These are phyloP conservation scores for Engystomops pustulosus DNA, from an alignment of 2,113 vertebrate species.

Conservation along the genomic window DNA sequence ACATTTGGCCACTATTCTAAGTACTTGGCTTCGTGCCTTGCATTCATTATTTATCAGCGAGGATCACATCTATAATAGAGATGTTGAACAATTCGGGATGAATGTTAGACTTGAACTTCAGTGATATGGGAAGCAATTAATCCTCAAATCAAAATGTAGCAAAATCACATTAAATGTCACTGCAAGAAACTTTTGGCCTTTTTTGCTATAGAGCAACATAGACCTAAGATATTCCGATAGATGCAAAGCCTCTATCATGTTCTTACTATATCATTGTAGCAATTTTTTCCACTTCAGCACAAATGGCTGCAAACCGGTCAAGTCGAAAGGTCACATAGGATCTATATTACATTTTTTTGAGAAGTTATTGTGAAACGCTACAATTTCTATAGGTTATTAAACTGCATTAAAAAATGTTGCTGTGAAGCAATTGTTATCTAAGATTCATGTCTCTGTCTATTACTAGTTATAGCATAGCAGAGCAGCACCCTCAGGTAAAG, in stretches of 20 bases:
- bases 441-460: too few relatives aligned
- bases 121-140: constrained; percentile 38
- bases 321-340: too few relatives aligned
- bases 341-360: too few relatives aligned
- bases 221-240: neutral
- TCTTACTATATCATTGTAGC: too few relatives aligned
- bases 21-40: constrained; percentile 31
- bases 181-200: constrained; percentile 13
- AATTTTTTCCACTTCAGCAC: neutral
- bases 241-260: neutral
- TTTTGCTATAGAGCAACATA: neutral
- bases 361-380: too few relatives aligned
- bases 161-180: constrained; percentile 47
- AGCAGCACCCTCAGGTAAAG: too few relatives aligned
- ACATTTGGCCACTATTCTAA: constrained; percentile 40
- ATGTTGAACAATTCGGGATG: constrained; percentile 47
- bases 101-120: constrained; percentile 39
- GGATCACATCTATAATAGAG: constrained; percentile 49
- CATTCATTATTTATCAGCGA: constrained; percentile 51
- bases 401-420: too few relatives aligned
- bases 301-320: too few relatives aligned
- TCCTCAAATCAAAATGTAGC: constrained; percentile 32
- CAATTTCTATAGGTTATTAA: too few relatives aligned
- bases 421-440: too few relatives aligned
- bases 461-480: too few relatives aligned